Base-by-base conservation (phyloP, 2,113 vertebrate species). In the Centropus unirufus region DNA sequence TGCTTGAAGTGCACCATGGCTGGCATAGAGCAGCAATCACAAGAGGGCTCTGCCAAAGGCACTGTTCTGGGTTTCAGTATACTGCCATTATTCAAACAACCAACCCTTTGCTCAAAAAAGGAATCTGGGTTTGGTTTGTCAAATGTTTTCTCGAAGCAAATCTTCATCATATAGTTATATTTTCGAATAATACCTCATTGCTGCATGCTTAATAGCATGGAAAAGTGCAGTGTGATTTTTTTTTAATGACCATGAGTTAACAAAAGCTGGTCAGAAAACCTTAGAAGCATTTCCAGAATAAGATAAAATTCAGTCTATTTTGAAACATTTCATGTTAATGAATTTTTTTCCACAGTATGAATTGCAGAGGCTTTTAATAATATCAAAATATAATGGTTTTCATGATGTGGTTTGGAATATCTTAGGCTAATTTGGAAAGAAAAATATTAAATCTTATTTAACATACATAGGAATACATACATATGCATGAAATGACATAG, bases 171-270 rank as follows among this genome's bases (percentile, higher is more conserved):
- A 32, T 47, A 76, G 34, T 72, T 61, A 44, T 42, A 66, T 58
- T 72, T 40, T 61, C 36, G 36, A 39, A 52, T 82, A 63, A 77
- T 36, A 73, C 15, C 40, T 79, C 49, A 49, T n/a, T 55, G 57
- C 36, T 69, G 70, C 32, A 76, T 79, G 78, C 36, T 91, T 94
- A 87, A 19, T 66, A 52, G 90, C 76, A 80, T 59, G 75, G 59
- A 81, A 70, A 87, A 91, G n/a, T 46, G 40, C 76, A 74, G 63
- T 51, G 46, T 20, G 34, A 76, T 90, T 5, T 29, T 46, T 89
- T 77, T 78, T 92, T 55, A 90, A 92, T 94, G 42, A 47, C 42
- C 70, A 19, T 66, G 94, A 90, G 34, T 83, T 93, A 92, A 89
- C 74, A 86, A 86, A 86, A 95, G 17, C 12, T 29, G 5, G 18